Evolutionary conservation across 1,140 invertebrate genomes (phyloP).

Genomic region (Polyergus mexicanus): DNA sequence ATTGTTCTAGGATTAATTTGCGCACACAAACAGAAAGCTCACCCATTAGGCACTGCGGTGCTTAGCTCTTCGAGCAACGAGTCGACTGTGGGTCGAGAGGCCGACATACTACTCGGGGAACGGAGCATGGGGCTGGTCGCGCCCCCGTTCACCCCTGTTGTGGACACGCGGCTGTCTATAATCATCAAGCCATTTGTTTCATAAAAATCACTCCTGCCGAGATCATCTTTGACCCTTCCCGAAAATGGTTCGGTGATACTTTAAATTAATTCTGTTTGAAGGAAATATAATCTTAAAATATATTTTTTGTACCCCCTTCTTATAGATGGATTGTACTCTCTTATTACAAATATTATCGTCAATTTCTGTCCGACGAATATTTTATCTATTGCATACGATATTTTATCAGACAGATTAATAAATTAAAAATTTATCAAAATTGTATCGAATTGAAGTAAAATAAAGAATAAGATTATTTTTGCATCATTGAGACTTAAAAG

Average conservation of each 20-base stretch:
- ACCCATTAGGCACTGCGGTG: slow-evolving; percentile 92
- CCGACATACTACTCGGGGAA: slow-evolving; percentile 83
- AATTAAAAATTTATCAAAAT: not conserved
- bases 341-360: not conserved
- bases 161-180: slow-evolving; percentile 77
- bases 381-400: not conserved
- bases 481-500: not conserved
- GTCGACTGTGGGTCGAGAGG: slow-evolving; percentile 92
- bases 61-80: slow-evolving; percentile 95
- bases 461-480: not conserved
- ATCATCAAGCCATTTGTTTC: slow-evolving; percentile 41
- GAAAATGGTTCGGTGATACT: not conserved
- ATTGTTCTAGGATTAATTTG: slow-evolving; percentile 40
- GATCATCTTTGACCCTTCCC: not conserved
- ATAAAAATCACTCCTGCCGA: slow-evolving; percentile 2
- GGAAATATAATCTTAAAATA: not conserved
- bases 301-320: not conserved
- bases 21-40: slow-evolving; percentile 79
- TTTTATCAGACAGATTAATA: not conserved
- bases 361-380: not conserved
- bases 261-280: slow-evolving; percentile 5
- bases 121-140: slow-evolving; percentile 81
- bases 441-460: not conserved
- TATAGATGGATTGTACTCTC: not conserved
- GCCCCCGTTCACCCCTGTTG: slow-evolving; percentile 71